Evolutionary conservation across 2,113 vertebrate species (phyloP).

Genomic region (Lonchura striata): DNA sequence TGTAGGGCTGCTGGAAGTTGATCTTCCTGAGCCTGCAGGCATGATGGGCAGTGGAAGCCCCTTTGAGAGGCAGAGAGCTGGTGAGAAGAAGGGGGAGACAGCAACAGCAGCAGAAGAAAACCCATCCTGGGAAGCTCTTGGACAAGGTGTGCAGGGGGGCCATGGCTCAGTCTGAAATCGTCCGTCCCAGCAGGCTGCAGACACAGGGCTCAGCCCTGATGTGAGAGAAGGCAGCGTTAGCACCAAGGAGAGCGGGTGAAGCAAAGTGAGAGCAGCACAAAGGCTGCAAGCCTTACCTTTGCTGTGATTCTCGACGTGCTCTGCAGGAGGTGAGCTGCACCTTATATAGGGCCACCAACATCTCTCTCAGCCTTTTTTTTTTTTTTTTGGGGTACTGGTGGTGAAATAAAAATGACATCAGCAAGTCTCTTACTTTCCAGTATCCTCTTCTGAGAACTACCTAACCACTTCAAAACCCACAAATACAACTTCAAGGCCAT

Average conservation of each 20-base stretch:
- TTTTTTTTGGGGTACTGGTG: neutral
- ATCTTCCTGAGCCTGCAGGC: constrained; percentile 53
- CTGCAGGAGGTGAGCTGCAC: constrained; percentile 4
- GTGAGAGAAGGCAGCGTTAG: neutral
- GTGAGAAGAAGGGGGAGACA: constrained; percentile 46
- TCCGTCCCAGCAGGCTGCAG: neutral
- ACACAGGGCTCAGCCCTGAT: neutral
- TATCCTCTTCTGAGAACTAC: constrained; percentile 75
- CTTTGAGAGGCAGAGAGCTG: constrained; percentile 5
- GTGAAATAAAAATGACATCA: constrained; percentile 74
- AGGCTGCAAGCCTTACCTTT: constrained; percentile 61
- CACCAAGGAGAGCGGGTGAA: neutral
- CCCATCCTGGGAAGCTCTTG: constrained; percentile 10
- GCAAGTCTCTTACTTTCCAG: constrained; percentile 76
- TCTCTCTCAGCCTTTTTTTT: constrained; percentile 14
- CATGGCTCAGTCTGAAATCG: constrained; percentile 23
- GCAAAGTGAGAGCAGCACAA: neutral
- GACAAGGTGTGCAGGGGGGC: neutral
- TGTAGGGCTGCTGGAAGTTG: constrained; percentile 44
- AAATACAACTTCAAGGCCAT: constrained; percentile 46
- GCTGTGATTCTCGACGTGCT: constrained; percentile 25
- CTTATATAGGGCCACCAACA: constrained; percentile 71
- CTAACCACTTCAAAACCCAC: constrained; percentile 74
- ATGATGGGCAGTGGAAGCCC: neutral
- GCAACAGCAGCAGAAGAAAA: constrained; percentile 41